Evolutionary conservation across 2,888 invertebrate genomes (phyloP), one percentile per base, ranked within the genome.

Genomic region (Lepidocyrtoides sp.): DNA sequence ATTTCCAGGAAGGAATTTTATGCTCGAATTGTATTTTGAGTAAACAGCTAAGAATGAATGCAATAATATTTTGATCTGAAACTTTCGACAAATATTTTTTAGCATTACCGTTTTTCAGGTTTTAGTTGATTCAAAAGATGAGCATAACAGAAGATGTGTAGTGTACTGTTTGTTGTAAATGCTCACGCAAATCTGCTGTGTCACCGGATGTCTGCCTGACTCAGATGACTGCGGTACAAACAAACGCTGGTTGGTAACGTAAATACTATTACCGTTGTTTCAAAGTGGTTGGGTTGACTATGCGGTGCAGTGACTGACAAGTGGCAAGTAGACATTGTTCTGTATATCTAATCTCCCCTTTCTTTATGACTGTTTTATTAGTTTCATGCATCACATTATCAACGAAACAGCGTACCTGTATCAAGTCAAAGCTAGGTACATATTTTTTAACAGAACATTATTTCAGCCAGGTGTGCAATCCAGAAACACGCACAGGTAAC

Each of bases 381-480:
- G 69, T 57, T 85, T 85, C 57, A 32, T 60, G 85, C 72, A 75
- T 75, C 77, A 51, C 26, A 17, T 12, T 51, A 20, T 77, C n/a
- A 20, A 26, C 26, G 77, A 51, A n/a, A 51, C 29, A 77, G 20
- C 44, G 44, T 23, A 12, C 14, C 26, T 44, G 48, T 32, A 54
- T 72, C 20, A 44, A 10, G 29, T 10, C 29, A 54, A 26, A 26
- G 23, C n/a, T n/a, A n/a, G n/a, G n/a, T n/a, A n/a, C n/a, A n/a
- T n/a, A 82, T n/a, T 72, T 75, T 20, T 29, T 69, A n/a, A 48
- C 51, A n/a, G n/a, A 44, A 75, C 75, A 26, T 75, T 86, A 60
- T 44, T 75, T 75, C 85, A 86, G 60, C 75, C 85, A 86, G 85
- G 85, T 86, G 85, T 86, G 60, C 75, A 60, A 86, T 75, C 75